Percentiles rank a stretch among this genome's conserved stretches.
phyloP scores from a whole-genome alignment of 2,797 vertebrate species.

The Artibeus lituratus region DNA sequence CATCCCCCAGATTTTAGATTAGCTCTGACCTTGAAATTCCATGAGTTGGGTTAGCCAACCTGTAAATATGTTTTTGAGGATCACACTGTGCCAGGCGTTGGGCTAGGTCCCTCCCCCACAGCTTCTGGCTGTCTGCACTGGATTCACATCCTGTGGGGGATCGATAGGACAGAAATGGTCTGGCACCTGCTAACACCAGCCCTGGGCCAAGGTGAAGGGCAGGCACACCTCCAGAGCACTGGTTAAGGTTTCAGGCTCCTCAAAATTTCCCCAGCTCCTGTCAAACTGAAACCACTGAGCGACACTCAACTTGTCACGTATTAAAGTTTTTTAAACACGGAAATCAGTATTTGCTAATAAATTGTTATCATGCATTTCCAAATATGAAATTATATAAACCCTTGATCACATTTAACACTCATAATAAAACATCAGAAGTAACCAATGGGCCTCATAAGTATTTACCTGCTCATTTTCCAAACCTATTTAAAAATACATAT shows the following conservation, averaged over 20 bases:
- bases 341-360: not conserved
- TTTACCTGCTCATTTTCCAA: not conserved
- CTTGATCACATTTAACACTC: not conserved
- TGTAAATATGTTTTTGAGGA: not conserved
- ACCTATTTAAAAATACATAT: not conserved
- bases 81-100: not conserved
- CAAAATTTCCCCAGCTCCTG: not conserved
- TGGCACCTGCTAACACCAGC: not conserved
- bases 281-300: not conserved
- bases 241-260: not conserved
- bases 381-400: not conserved
- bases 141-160: accelerated
- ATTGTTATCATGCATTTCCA: not conserved
- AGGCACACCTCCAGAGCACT: accelerated
- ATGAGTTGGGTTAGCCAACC: not conserved
- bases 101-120: accelerated
- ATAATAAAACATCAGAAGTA: not conserved
- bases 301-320: not conserved
- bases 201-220: too few relatives aligned
- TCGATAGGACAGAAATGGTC: not conserved
- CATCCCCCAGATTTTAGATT: not conserved
- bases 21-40: not conserved
- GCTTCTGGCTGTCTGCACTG: not conserved
- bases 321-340: not conserved
- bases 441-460: not conserved